These are phyloP conservation scores for Hoplostethus mediterraneus DNA, from an alignment of 2,797 vertebrate genomes.

Conservation along the genomic window DNA sequence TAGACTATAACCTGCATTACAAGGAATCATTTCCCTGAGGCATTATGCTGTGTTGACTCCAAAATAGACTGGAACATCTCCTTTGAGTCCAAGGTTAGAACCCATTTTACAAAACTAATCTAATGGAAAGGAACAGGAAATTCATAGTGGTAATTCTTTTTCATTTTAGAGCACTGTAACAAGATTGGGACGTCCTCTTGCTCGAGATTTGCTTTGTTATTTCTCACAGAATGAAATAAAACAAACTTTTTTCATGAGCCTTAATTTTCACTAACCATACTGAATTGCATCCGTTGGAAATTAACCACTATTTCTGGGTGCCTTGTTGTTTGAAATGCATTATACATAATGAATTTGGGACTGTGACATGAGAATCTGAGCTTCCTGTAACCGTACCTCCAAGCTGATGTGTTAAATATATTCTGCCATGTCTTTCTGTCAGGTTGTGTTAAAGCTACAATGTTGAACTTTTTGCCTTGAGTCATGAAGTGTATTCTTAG, in stretches of 20 bases:
- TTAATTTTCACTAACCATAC: not conserved
- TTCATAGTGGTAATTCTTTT: constrained; percentile 42
- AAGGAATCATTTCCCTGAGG: constrained; percentile 36
- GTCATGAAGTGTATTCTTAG: no score
- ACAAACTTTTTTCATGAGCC: not conserved
- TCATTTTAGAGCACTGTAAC: constrained; percentile 22
- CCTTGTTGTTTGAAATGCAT: no score
- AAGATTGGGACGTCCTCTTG: not conserved
- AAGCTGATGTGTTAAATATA: no score
- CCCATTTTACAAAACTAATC: constrained; percentile 54
- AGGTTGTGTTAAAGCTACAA: no score
- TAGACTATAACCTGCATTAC: constrained; percentile 38
- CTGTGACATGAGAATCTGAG: no score
- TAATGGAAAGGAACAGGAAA: constrained; percentile 55
- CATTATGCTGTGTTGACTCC: constrained; percentile 16
- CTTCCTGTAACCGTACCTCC: no score
- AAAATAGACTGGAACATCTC: constrained; percentile 57
- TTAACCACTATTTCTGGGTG: no score
- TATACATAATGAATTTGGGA: no score
- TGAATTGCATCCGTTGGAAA: not conserved
- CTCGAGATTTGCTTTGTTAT: not conserved
- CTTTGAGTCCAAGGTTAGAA: constrained; percentile 61
- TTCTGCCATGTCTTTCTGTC: no score
- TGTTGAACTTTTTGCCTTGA: no score
- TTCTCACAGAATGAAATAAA: constrained; percentile 5